phyloP scores from a whole-genome alignment of 2,888 invertebrate genomes.

The Psylliodes chrysocephalus region DNA sequence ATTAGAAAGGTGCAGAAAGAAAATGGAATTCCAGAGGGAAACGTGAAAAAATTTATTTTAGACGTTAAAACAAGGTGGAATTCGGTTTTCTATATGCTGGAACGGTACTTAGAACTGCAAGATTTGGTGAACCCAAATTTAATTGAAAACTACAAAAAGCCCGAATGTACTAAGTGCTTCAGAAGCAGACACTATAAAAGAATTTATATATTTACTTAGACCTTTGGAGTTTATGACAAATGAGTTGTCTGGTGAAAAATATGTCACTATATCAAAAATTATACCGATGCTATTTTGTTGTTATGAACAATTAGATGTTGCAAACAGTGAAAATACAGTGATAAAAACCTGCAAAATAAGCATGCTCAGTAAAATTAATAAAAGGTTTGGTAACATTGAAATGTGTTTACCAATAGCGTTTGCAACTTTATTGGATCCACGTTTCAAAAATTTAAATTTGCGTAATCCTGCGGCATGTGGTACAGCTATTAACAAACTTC shows the following conservation, averaged over 20 bases:
- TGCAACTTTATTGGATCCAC: conserved; percentile 1
- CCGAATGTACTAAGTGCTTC: conserved; percentile 7
- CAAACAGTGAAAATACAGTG: background rate
- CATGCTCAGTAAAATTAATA: too few species aligned
- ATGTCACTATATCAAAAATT: conserved; percentile 2
- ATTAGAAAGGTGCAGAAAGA: background rate
- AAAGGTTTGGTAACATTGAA: too few species aligned
- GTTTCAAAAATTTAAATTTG: conserved; percentile 6
- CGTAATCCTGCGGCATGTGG: conserved; percentile 6
- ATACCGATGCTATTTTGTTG: conserved; percentile 1
- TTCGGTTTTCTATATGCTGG: conserved; percentile 13
- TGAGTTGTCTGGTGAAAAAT: conserved; percentile 5
- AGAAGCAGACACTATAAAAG: conserved; percentile 6
- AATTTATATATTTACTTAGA: conserved; percentile 2
- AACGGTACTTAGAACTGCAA: conserved; percentile 9
- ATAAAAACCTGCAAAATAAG: background rate
- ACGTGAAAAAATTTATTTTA: background rate
- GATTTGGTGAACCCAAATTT: too few species aligned
- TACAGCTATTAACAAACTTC: background rate
- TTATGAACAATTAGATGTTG: conserved; percentile 2
- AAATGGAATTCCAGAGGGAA: background rate
- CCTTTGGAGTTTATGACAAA: conserved; percentile 7
- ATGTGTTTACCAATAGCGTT: conserved; percentile 11
- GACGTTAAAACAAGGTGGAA: conserved; percentile 13
- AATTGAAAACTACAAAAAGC: background rate